These are phyloP conservation scores for Pelvicachromis taeniatus DNA, from an alignment of 2,113 vertebrate genomes.

Conservation along the genomic window DNA sequence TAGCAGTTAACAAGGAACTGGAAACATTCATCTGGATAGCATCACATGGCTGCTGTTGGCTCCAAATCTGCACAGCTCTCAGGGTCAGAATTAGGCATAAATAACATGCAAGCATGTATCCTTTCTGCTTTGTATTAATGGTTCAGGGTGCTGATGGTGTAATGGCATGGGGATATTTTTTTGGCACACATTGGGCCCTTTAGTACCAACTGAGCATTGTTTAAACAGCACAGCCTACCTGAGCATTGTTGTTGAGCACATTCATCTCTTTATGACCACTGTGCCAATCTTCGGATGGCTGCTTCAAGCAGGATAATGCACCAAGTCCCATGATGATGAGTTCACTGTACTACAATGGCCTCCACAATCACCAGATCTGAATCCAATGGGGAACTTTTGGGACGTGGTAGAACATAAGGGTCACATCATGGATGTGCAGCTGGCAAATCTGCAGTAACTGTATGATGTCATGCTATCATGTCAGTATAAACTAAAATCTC, in stretches of 20 bases:
- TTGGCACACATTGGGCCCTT: not conserved
- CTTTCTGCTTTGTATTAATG: not conserved
- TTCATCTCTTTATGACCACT: not conserved
- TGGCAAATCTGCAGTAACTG: not conserved
- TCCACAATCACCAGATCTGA: not conserved
- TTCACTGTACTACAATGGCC: not conserved
- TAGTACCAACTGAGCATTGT: not conserved
- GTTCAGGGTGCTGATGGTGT: not conserved
- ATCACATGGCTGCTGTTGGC: not conserved
- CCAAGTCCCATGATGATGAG: not conserved
- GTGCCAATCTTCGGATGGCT: not conserved
- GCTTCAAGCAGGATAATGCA: not conserved
- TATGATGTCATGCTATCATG: not conserved
- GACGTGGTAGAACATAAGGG: not conserved
- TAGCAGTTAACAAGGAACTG: not conserved
- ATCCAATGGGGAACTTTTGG: not conserved
- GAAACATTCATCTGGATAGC: not conserved
- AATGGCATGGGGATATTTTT: not conserved
- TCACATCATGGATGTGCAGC: not conserved
- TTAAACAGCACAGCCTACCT: not conserved
- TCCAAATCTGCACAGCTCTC: not conserved
- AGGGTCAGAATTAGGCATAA: not conserved
- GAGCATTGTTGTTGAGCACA: not conserved
- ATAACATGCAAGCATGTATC: not conserved
- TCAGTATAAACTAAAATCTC: not conserved